Base-by-base conservation (phyloP, 92 coral and sea anemone species). In the Umimayanthus chanpuru region DNA sequence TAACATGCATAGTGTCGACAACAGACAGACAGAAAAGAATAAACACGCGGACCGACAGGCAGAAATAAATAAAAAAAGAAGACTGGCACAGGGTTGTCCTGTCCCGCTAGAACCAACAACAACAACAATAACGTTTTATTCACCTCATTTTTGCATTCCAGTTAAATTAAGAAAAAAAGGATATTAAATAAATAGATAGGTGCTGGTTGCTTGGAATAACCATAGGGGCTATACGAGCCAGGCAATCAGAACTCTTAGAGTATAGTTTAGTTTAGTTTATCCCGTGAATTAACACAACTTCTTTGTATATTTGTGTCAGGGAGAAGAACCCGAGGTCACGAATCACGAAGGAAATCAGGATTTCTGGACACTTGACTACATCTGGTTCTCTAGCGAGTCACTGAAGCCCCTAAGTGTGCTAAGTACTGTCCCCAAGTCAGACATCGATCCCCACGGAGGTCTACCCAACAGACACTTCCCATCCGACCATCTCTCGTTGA, bases 391-490 rank as follows among this genome's bases (percentile, higher is more conserved):
- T 18, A 91, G 91, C 6, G 90, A 84, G 44, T 86, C 88, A 26
- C 85, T 96, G 32, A 82, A 72, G 32, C 94, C 91, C 53, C 88
- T 89, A 21, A 88, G 94, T 47, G 96, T 88, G 4, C 72, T 96
- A 40, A 91, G 92, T 70, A 88, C 92, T 20, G 86, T 94, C 25
- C 93, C 93, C 0, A 77, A 88, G 79, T 86, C 91, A 16, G 86
- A 70, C 29, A 28, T 96, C 14, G 73, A 89, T 23, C 89, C 88
- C 18, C 84, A 80, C 29, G 88, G 85, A 10, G 93, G 93, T 2
- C 88, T 94, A 39, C 98, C 96, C 1, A 96, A 91, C 89, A 76
- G 90, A 67, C 81, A n/a, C 90, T 95, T 92, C 28, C 89, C 98
- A 2, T 94, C 95, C 61, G 96, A 96, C 85, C 98, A 95, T 76